Evolutionary conservation across 2,888 invertebrate species (phyloP).

Genomic region (Platypus cylindrus): DNA sequence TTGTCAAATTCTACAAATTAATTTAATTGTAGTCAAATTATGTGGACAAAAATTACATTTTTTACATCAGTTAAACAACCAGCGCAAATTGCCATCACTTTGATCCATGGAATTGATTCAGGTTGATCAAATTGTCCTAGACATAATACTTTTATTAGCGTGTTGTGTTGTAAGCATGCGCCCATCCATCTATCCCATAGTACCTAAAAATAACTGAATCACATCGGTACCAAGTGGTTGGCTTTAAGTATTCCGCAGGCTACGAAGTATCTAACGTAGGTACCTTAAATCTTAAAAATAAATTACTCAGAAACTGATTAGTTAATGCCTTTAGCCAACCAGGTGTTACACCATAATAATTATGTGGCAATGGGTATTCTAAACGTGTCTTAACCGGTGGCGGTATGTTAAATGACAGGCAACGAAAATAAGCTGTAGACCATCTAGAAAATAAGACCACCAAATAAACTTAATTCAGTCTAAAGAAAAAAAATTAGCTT

Average conservation of each 20-base stretch:
- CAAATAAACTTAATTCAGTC: neutral
- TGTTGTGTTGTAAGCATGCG: constrained; percentile 49
- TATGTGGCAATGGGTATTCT: constrained; percentile 58
- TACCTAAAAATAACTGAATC: constrained; percentile 4
- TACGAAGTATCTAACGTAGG: no score
- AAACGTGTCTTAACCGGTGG: constrained; percentile 71
- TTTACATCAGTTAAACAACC: constrained; percentile 52
- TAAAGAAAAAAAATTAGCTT: no score
- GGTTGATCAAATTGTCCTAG: constrained; percentile 54
- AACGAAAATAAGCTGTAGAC: constrained; percentile 73
- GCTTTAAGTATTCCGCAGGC: no score
- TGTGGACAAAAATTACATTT: constrained; percentile 2
- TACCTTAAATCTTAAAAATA: constrained; percentile 30
- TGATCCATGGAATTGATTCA: constrained; percentile 54
- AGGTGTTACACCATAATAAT: constrained; percentile 61
- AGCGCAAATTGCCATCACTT: constrained; percentile 62
- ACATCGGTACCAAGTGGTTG: neutral
- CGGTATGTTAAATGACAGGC: constrained; percentile 59
- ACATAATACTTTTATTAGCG: constrained; percentile 53
- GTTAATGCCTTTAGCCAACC: constrained; percentile 68
- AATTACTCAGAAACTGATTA: constrained; percentile 50
- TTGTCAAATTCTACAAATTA: constrained; percentile 48
- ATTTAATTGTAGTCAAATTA: neutral
- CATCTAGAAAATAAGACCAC: constrained; percentile 39
- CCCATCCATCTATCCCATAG: constrained; percentile 48